phyloP scores from a whole-genome alignment of 2,888 invertebrate species.

The Busseola fusca region DNA sequence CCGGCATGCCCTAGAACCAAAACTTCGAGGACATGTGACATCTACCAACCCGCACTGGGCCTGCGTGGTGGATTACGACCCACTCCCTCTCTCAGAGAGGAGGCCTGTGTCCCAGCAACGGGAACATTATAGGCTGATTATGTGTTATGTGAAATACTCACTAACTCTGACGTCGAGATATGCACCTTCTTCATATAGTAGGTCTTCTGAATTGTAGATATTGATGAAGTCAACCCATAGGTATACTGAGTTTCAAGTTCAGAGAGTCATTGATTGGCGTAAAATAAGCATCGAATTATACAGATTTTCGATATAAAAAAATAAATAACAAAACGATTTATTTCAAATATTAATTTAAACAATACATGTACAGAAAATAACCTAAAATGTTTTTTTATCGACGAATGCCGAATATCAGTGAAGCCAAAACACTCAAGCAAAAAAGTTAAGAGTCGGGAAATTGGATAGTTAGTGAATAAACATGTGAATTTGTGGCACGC shows the following conservation, averaged over 20 bases:
- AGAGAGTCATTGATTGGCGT: neutral
- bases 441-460: slow-evolving; percentile 27
- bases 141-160: too few species aligned
- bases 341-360: too few species aligned
- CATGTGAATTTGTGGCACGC: slow-evolving; percentile 52
- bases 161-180: neutral
- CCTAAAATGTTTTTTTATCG: neutral
- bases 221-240: neutral
- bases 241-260: neutral
- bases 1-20: too few species aligned
- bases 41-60: too few species aligned
- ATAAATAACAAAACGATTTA: too few species aligned
- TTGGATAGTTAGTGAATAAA: slow-evolving; percentile 44
- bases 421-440: slow-evolving; percentile 21
- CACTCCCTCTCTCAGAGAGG: too few species aligned
- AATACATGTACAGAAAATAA: too few species aligned
- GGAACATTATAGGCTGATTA: too few species aligned
- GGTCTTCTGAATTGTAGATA: slow-evolving; percentile 1
- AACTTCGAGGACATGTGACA: too few species aligned
- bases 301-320: neutral
- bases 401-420: slow-evolving; percentile 20
- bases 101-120: too few species aligned
- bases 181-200: neutral
- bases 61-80: too few species aligned
- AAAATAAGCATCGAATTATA: neutral